Evolutionary conservation across 2,888 invertebrate species (phyloP), one percentile per base, ranked within the genome.

Genomic region (Panzeria rudis): DNA sequence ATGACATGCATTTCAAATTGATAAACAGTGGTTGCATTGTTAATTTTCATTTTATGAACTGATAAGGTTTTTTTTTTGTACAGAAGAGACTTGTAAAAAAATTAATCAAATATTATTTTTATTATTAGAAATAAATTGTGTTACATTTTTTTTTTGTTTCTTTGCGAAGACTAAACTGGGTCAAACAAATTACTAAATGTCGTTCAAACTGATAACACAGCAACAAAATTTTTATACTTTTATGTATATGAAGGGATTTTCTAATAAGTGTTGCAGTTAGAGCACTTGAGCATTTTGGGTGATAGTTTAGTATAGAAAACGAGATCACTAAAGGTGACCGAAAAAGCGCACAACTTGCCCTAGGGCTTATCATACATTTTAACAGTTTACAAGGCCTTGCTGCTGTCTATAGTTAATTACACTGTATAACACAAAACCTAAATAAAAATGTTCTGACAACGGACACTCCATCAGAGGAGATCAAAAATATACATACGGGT

Each of bases 161-260:
- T 38, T 44, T 32, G 61, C 5, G 7, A 23, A 35, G 29, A 7
- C 47, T 54, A 54, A 56, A 77, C 56, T 68, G 52, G 78, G 78
- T 62, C 69, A 78, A 61, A 32, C 61, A 69, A 69, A 59, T 77
- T 68, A 61, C 50, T 68, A 66, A 68, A 77, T 59, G 61, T 69
- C 38, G 50, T 59, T 50, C 61, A 38, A 38, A 59, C 32, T 77
- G 76, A 77, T 77, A 77, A 68, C 32, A 11, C 41, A 62, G 4
- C n/a, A 9, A n/a, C n/a, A n/a, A n/a, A n/a, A n/a, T 41, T 41
- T 64, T 25, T 13, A 11, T 15, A 44, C n/a, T 29, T 23, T n/a
- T 11, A 0, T 17, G 9, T 69, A 54, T 54, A 11, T 38, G 35
- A 54, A 54, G 50, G 68, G 50, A 20, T 20, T 38, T 54, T 54